These are phyloP conservation scores for Sula dactylatra DNA, from an alignment of 2,113 vertebrate species.

Conservation along the genomic window DNA sequence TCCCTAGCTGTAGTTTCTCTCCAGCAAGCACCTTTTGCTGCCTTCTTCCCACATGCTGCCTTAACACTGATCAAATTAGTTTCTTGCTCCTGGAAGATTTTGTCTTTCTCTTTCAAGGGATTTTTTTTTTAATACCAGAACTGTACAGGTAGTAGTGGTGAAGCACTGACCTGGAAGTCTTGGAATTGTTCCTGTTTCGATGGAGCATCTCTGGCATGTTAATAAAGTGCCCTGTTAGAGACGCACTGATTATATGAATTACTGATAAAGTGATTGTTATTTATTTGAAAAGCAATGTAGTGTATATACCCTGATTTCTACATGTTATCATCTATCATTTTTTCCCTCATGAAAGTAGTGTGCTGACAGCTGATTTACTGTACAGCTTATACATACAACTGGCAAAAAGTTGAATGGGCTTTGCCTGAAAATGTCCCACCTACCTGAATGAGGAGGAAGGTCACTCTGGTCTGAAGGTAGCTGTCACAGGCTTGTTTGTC, in stretches of 20 bases:
- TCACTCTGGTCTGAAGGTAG: neutral
- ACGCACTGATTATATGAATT: neutral
- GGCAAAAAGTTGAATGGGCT: neutral
- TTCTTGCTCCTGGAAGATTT: neutral
- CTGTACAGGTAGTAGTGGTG: neutral
- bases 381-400: neutral
- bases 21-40: conserved; percentile 2
- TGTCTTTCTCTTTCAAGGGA: neutral
- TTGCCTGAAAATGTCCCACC: neutral
- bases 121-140: neutral
- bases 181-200: neutral
- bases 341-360: neutral
- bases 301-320: neutral
- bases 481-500: neutral
- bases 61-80: neutral
- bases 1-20: neutral
- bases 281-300: neutral
- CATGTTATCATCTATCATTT: neutral
- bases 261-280: neutral
- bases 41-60: neutral
- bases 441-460: neutral
- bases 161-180: neutral
- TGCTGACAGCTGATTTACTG: neutral
- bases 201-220: neutral
- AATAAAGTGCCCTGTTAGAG: neutral